Evolutionary conservation across 2,888 invertebrate genomes (phyloP).

Genomic region (Cerastis leucographa): DNA sequence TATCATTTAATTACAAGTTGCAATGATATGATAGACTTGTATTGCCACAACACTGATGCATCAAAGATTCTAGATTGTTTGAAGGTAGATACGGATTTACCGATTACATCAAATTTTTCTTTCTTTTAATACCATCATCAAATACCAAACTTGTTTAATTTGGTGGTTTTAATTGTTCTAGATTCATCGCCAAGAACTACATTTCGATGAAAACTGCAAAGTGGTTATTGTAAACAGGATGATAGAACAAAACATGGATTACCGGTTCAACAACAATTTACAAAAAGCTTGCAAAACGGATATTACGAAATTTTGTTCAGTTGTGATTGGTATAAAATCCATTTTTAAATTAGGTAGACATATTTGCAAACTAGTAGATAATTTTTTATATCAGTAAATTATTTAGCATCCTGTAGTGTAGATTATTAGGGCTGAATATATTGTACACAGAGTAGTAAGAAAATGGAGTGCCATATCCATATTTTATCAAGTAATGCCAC

Average conservation of each 20-base stretch:
- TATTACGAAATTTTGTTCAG: constrained; percentile 92
- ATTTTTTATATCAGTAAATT: constrained; percentile 10
- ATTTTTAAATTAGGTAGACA: constrained; percentile 62
- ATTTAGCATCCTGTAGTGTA: constrained; percentile 8
- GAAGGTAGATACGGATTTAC: too few relatives aligned
- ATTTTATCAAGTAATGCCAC: not conserved
- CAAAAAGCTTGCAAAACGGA: constrained; percentile 95
- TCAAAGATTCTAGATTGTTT: constrained; percentile 94
- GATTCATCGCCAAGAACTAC: constrained; percentile 93
- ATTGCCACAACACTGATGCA: constrained; percentile 94
- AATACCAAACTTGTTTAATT: not conserved
- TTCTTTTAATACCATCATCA: not conserved
- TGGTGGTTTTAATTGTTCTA: constrained; percentile 76
- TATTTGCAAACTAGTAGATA: constrained; percentile 51
- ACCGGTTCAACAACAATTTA: constrained; percentile 96
- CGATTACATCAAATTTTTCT: constrained; percentile 10
- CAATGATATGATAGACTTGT: constrained; percentile 95
- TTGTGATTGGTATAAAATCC: constrained; percentile 82
- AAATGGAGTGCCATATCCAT: constrained; percentile 38
- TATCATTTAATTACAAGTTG: constrained; percentile 96
- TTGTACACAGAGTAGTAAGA: constrained; percentile 10
- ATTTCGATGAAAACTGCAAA: constrained; percentile 96
- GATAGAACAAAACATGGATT: constrained; percentile 97
- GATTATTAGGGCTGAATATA: constrained; percentile 10
- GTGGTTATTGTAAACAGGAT: constrained; percentile 96